These are phyloP conservation scores for Argyrosomus japonicus DNA, from an alignment of 2,113 vertebrate species.

Conservation along the genomic window DNA sequence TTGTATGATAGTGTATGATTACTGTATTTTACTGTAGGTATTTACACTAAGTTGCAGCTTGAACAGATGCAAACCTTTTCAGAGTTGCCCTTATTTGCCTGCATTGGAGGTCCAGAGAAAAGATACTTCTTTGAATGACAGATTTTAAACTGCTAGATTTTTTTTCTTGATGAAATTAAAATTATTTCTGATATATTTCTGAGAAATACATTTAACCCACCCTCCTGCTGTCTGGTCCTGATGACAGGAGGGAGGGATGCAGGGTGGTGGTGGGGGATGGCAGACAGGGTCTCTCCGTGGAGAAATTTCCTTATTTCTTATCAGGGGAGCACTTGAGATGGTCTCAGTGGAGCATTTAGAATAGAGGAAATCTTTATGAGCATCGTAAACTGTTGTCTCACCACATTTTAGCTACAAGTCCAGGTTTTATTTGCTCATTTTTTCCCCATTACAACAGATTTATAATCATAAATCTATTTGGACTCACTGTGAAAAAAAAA, in stretches of 20 bases:
- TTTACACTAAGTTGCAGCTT: not conserved
- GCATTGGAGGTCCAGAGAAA: not conserved
- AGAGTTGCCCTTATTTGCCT: not conserved
- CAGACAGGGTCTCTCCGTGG: slow-evolving; percentile 27
- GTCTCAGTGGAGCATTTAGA: slow-evolving; percentile 51
- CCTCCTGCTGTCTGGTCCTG: slow-evolving; percentile 75
- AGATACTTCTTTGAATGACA: not conserved
- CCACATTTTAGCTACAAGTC: not conserved
- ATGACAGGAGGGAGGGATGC: slow-evolving; percentile 38
- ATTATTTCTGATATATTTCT: not conserved
- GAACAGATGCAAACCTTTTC: slow-evolving; percentile 15
- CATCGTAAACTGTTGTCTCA: slow-evolving; percentile 17
- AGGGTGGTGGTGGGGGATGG: not conserved
- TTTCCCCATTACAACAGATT: slow-evolving; percentile 17
- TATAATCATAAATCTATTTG: slow-evolving; percentile 7
- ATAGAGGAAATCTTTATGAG: slow-evolving; percentile 31
- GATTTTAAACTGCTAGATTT: not conserved
- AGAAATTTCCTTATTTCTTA: slow-evolving; percentile 35
- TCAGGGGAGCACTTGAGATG: slow-evolving; percentile 34
- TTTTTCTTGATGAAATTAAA: not conserved
- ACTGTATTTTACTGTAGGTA: not conserved
- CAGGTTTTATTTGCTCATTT: slow-evolving; percentile 43
- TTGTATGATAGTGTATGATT: not conserved
- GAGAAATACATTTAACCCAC: slow-evolving; percentile 49
- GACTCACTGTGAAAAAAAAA: not conserved